A percentile compares a stretch with the other conserved stretches of the same genome.
Evolutionary conservation across 2,797 vertebrate genomes (phyloP).

Genomic region (Rhinichthys osculus): DNA sequence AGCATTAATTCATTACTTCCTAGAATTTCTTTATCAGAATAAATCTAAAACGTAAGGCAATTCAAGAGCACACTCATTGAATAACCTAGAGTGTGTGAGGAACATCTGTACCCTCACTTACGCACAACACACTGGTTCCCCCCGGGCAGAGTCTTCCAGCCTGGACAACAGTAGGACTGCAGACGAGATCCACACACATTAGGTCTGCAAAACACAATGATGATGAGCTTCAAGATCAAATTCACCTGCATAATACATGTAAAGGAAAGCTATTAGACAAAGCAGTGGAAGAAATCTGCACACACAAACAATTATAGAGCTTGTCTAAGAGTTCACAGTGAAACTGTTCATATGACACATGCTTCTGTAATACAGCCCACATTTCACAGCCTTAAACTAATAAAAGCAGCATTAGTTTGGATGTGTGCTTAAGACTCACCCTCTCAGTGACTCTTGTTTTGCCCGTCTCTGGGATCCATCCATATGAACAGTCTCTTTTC

Average conservation of each 20-base stretch:
- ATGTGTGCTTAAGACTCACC: slow-evolving; percentile 70
- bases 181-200: slow-evolving; percentile 83
- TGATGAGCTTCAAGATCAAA: not conserved
- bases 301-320: not conserved
- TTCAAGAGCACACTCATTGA: not conserved
- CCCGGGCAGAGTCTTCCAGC: slow-evolving; percentile 80
- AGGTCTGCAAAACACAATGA: slow-evolving; percentile 68
- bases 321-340: not conserved
- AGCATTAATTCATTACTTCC: not conserved
- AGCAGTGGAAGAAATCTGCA: not conserved
- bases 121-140: slow-evolving; percentile 83
- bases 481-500: slow-evolving; percentile 51
- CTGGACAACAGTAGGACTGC: slow-evolving; percentile 81
- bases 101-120: slow-evolving; percentile 72
- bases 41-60: not conserved
- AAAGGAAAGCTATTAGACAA: not conserved
- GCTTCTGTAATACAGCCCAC: not conserved
- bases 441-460: slow-evolving; percentile 79
- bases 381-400: not conserved
- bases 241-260: not conserved
- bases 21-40: not conserved
- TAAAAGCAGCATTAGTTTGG: not conserved
- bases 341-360: not conserved
- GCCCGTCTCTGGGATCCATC: slow-evolving; percentile 69
- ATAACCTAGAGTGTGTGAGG: not conserved